Evolutionary conservation across 2,113 vertebrate species (phyloP), one percentile per base, ranked within the genome.

Genomic region (Silurus meridionalis): DNA sequence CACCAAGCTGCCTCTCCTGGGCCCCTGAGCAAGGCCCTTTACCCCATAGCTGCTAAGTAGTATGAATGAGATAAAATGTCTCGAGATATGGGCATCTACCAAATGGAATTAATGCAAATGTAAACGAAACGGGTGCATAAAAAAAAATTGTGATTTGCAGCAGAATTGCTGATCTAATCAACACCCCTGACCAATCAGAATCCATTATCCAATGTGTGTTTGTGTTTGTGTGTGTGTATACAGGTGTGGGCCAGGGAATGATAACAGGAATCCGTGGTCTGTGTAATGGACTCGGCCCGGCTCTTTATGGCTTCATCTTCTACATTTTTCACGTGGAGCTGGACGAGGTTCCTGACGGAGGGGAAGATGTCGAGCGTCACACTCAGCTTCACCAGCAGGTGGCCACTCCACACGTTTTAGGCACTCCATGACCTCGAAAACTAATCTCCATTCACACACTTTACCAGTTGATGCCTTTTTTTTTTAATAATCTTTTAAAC

Each of bases 221-320:
- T 71, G 77, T 69, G 37, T 83, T 21, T 46, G 17, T 83, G 14
- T 37, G 8, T 21, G 11, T 66, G 17, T 77, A 57, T 82, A 53
- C 79, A 97, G 96, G 96, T 87, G 96, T 97, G 25, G 96, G 96
- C 80, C 96, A 97, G 90, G 96, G 96, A 15, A 97, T 97, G 96
- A 94, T 97, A 90, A 97, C 96, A 28, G 96, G 96, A 64, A 97
- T 97, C 77, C 93, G 96, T 80, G 96, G 96, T 5, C 82, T 97
- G n/a, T 97, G 96, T 88, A 97, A 96, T 61, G 96, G 96, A 28
- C 93, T 97, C 84, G 96, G 96, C 67, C 96, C 96, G 14, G 96
- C 96, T 0, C 96, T 97, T 13, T 97, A 97, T 88, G 96, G 96
- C 3, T 97, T 97, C 89, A 97, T 97, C 93, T 97, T 97, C 93